A percentile compares a stretch with the other conserved stretches of the same genome.
Evolutionary conservation across 2,797 vertebrate genomes (phyloP).

Genomic region (Harpagifer antarcticus): DNA sequence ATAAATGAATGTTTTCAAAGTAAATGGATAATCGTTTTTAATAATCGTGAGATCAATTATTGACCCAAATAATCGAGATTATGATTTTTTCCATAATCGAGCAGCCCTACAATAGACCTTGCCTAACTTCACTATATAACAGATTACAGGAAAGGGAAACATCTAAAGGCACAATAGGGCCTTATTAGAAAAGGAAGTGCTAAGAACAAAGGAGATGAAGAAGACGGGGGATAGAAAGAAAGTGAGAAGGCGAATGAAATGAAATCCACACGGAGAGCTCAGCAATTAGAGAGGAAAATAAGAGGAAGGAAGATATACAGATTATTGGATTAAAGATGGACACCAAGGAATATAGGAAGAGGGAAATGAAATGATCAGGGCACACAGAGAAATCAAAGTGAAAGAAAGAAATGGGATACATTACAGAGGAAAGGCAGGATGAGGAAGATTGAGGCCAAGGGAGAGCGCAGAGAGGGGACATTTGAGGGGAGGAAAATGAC

Average conservation of each 20-base stretch:
- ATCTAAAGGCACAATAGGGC: no score
- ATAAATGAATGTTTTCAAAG: no score
- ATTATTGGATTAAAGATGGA: slow-evolving; percentile 53
- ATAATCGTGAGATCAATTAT: no score
- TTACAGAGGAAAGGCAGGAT: not conserved
- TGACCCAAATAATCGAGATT: no score
- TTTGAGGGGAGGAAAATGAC: slow-evolving; percentile 44
- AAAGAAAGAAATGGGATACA: slow-evolving; percentile 10
- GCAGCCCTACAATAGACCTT: no score
- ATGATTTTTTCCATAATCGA: no score
- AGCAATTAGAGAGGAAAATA: slow-evolving; percentile 44
- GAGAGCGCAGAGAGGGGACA: slow-evolving; percentile 25
- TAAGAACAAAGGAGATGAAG: not conserved
- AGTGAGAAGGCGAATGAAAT: slow-evolving; percentile 40
- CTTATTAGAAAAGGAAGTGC: not conserved
- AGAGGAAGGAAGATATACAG: slow-evolving; percentile 46
- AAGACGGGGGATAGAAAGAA: slow-evolving; percentile 1
- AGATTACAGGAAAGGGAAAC: no score
- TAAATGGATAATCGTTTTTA: no score
- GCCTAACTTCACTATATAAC: no score
- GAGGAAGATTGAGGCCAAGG: slow-evolving; percentile 16
- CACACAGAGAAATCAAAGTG: slow-evolving; percentile 12
- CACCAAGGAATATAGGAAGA: slow-evolving; percentile 30
- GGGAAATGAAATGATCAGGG: slow-evolving; percentile 29
- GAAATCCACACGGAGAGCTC: slow-evolving; percentile 46